phyloP scores from a whole-genome alignment of 2,797 vertebrate genomes.

The Chaetodon trifasciatus region DNA sequence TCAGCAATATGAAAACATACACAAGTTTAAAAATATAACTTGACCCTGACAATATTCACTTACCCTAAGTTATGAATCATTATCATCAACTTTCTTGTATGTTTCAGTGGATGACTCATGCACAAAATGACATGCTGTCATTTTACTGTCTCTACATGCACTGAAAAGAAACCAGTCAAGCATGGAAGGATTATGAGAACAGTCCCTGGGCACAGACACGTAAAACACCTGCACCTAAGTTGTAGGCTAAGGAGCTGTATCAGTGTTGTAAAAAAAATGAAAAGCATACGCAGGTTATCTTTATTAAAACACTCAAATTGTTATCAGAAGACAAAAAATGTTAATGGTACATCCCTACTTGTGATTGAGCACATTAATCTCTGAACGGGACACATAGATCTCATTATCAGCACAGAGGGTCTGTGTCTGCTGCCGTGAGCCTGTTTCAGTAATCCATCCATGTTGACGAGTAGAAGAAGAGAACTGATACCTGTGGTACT shows the following conservation, averaged over 20 bases:
- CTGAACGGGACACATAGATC: neutral
- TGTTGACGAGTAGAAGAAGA: constrained; percentile 5
- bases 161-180: constrained; percentile 1
- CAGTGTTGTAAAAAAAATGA: neutral
- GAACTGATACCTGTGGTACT: constrained; percentile 66
- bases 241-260: no score
- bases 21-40: neutral
- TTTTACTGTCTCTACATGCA: constrained; percentile 9
- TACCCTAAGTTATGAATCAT: neutral
- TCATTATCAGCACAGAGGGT: neutral
- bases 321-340: neutral
- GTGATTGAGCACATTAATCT: neutral
- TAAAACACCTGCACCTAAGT: neutral
- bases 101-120: constrained; percentile 9
- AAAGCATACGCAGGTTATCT: neutral
- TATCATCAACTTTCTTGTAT: constrained; percentile 1
- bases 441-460: constrained; percentile 18
- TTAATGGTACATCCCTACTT: neutral
- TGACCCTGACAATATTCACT: neutral
- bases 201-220: neutral
- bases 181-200: constrained; percentile 26
- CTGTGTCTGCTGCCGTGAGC: neutral
- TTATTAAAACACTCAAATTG: neutral
- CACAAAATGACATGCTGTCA: constrained; percentile 1
- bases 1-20: neutral